Evolutionary conservation across 2,888 invertebrate genomes (phyloP).

Genomic region (Baccha elongata): DNA sequence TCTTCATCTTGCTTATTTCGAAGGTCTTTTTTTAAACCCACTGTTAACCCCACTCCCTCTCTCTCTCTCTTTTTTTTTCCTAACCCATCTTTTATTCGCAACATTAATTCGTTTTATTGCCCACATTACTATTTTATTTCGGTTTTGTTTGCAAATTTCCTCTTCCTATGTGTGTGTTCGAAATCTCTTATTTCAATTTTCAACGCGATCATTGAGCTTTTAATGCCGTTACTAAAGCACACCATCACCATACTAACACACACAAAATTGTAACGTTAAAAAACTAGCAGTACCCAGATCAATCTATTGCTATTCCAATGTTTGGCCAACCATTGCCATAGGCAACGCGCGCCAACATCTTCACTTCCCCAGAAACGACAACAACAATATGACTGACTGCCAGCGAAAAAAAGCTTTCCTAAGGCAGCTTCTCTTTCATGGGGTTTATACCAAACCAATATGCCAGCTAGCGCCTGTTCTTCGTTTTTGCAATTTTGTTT

Average conservation of each 20-base stretch:
- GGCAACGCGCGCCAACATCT: slow-evolving; percentile 47
- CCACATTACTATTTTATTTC: slow-evolving; percentile 69
- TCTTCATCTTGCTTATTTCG: slow-evolving; percentile 35
- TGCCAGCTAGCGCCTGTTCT: slow-evolving; percentile 33
- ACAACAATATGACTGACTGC: neutral
- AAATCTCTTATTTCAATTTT: slow-evolving; percentile 21
- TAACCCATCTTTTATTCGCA: slow-evolving; percentile 27
- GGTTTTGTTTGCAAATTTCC: slow-evolving; percentile 59
- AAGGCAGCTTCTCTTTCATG: slow-evolving; percentile 13
- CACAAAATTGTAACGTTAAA: slow-evolving; percentile 33
- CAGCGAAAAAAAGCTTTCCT: slow-evolving; percentile 16
- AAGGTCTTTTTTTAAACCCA: slow-evolving; percentile 27
- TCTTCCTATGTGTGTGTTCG: slow-evolving; percentile 32
- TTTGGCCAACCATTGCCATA: slow-evolving; percentile 45
- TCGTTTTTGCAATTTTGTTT: slow-evolving; percentile 61
- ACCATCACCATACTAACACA: slow-evolving; percentile 51
- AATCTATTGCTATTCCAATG: slow-evolving; percentile 56
- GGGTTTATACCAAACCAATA: neutral
- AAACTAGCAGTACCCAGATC: slow-evolving; percentile 54
- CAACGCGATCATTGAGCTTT: slow-evolving; percentile 56
- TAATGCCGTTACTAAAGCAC: slow-evolving; percentile 70
- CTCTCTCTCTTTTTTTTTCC: too few relatives aligned
- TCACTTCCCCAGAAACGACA: slow-evolving; percentile 32
- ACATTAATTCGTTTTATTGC: slow-evolving; percentile 66
- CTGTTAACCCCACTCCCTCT: slow-evolving; percentile 1